Base-by-base conservation (phyloP, 64 coral and sea anemone genomes). In the Stichodactyla mertensii region DNA sequence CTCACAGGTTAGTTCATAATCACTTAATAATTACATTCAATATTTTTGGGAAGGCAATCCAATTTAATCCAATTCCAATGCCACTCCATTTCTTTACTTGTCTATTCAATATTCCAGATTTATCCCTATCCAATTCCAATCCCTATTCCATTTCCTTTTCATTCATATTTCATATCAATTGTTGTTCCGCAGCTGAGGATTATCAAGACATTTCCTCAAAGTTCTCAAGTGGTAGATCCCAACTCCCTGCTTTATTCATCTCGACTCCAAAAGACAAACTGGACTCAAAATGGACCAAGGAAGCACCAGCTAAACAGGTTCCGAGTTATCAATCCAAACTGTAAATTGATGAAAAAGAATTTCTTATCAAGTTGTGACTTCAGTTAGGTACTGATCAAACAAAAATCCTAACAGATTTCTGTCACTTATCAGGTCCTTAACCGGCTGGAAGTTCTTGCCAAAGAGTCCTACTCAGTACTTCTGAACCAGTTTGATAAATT, bases 221-320 rank as follows among this genome's bases (percentile, higher is more conserved):
- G 71, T 94, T 98, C 69, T 83, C 91, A 54, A 89, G 90, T 52
- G 93, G 88, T 80, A 94, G 96, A 85, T 15, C 87, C 7, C 84
- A 92, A 16, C 88, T 98, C 0, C 96, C 96, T 19, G 54, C 96
- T 20, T 19, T 98, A 82, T 94, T 95, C 71, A 92, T 98, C 60
- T 58, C 96, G 18, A 98, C 92, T 61, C 92, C 96, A 7, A 94
- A 88, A 77, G 96, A 98, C 60, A 94, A 95, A 61, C 71, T 88
- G 64, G 82, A 53, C 9, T 98, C 92, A 4, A 51, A 90, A 36
- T 98, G 95, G 95, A 98, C 95, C 31, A 94, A 89, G 80, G 81
- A 92, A 19, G 90, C 77, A 22, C 95, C 95, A 51, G 85, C 84
- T 52, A 93, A 86, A 36, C 69, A 91, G 89, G 95, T 98, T 8